These are phyloP conservation scores for Octodonta nipae DNA, from an alignment of 2,888 invertebrate species.

Conservation along the genomic window DNA sequence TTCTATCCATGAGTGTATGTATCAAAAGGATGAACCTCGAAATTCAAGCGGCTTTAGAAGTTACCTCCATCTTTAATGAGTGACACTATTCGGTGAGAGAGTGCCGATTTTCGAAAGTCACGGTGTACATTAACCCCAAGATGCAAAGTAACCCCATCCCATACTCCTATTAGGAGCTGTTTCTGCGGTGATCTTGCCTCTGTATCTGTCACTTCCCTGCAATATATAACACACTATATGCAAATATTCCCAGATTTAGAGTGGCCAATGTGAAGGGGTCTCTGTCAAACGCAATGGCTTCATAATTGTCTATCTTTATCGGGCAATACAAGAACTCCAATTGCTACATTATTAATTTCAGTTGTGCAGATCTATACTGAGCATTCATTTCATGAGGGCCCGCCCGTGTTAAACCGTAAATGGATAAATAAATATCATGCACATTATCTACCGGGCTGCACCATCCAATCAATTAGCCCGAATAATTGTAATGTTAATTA, in stretches of 20 bases:
- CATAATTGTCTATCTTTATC: conserved; percentile 1
- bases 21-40: no score
- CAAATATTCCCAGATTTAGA: conserved; percentile 15
- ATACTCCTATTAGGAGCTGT: conserved; percentile 12
- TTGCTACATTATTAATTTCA: not conserved
- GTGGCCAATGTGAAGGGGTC: conserved; percentile 11
- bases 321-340: conserved; percentile 1
- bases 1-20: no score
- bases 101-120: conserved; percentile 10
- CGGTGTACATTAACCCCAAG: conserved; percentile 11
- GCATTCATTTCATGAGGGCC: no score
- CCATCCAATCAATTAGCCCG: no score
- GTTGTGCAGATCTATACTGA: no score
- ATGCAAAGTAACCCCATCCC: conserved; percentile 11
- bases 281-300: conserved; percentile 12
- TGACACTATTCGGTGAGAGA: conserved; percentile 5
- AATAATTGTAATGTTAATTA: no score
- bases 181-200: conserved; percentile 13
- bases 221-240: conserved; percentile 17
- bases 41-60: not conserved
- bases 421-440: no score
- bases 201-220: conserved; percentile 15
- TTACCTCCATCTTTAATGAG: conserved; percentile 5
- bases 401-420: no score
- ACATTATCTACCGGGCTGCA: no score